Conservation (phyloP, 2,113 vertebrate genomes). For the human region DNA sequence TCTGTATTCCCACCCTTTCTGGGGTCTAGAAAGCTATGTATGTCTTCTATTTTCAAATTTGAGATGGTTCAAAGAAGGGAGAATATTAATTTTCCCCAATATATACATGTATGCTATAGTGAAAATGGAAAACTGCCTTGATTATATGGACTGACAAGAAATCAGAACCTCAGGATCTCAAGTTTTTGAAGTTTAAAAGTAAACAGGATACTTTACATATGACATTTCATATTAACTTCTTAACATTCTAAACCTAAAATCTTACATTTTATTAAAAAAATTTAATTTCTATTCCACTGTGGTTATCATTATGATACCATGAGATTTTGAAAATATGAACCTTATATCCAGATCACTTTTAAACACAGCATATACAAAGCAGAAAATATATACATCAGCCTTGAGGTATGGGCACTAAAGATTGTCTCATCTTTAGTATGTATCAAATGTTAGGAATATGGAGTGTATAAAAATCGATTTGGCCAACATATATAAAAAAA, state of each 20-base stretch:
- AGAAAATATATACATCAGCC: background rate
- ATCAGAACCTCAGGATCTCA: background rate
- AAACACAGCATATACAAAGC: background rate
- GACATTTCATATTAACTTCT: background rate
- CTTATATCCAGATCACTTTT: background rate
- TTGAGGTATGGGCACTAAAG: background rate
- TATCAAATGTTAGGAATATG: background rate
- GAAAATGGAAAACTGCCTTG: background rate
- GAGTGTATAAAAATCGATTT: background rate
- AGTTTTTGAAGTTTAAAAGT: background rate
- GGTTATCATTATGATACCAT: background rate
- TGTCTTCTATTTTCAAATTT: background rate
- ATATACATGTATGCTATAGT: background rate
- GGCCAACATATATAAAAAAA: background rate
- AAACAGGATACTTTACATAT: background rate
- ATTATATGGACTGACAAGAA: background rate
- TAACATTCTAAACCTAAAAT: conserved; percentile 13
- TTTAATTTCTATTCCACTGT: background rate
- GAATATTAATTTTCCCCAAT: background rate
- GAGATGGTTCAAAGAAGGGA: background rate
- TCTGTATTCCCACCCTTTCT: background rate
- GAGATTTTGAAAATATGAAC: background rate
- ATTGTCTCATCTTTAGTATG: background rate
- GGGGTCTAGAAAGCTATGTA: background rate
- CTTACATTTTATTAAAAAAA: background rate